Conservation (phyloP, 1,140 invertebrate species). For the Drosophila takahashii region DNA sequence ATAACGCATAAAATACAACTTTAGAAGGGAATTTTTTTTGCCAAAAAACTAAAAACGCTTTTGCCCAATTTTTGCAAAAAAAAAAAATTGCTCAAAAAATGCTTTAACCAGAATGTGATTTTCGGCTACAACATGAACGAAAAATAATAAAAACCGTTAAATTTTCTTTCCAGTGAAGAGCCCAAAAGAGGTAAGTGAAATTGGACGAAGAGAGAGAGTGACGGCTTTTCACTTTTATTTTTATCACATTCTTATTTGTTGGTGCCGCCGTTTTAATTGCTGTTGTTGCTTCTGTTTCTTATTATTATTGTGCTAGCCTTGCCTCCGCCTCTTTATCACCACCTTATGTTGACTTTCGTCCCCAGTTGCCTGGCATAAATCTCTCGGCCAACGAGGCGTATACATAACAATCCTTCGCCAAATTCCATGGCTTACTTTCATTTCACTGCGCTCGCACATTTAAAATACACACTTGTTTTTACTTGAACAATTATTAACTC, state of each 20-base stretch:
- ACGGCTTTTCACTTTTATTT: conserved; percentile 70
- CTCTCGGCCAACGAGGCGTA: conserved; percentile 27
- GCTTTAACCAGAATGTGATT: too few species aligned
- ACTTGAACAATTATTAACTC: too few species aligned
- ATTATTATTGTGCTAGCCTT: conserved; percentile 36
- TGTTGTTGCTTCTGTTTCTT: conserved; percentile 39
- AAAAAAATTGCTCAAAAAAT: too few species aligned
- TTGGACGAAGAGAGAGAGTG: conserved; percentile 19
- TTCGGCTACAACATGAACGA: too few species aligned
- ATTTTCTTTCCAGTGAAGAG: background rate
- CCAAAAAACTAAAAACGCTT: too few species aligned
- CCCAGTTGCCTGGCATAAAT: conserved; percentile 6
- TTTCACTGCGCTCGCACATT: background rate
- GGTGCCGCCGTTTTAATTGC: conserved; percentile 65
- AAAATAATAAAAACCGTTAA: background rate
- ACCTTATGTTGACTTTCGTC: background rate
- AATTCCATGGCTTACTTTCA: conserved; percentile 1
- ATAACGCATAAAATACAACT: too few species aligned
- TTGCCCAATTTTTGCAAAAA: too few species aligned
- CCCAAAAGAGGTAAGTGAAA: background rate
- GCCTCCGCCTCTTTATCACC: conserved; percentile 34
- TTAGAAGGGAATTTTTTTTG: too few species aligned
- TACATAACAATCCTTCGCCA: background rate
- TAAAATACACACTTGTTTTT: background rate
- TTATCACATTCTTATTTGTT: conserved; percentile 66